A percentile compares a stretch with the other conserved stretches of the same genome.
Conservation (phyloP, 2,797 vertebrate genomes). For the Acanthopagrus latus region DNA sequence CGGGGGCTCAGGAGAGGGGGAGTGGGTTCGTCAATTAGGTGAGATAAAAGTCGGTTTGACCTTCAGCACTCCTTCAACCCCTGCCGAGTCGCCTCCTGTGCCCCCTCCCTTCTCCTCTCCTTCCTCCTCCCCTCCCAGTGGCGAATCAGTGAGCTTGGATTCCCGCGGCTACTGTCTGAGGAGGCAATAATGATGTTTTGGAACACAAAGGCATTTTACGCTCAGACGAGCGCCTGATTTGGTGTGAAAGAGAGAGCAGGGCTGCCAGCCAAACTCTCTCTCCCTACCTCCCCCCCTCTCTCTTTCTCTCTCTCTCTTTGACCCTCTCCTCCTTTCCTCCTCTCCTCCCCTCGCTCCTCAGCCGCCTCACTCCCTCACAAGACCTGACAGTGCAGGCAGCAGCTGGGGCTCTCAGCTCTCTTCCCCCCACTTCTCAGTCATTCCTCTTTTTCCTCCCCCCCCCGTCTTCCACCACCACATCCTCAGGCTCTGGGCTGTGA, state of each 20-base stretch:
- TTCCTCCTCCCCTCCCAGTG: conserved; percentile 75
- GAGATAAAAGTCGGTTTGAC: conserved; percentile 98
- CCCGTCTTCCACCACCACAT: conserved; percentile 62
- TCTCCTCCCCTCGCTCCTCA: conserved; percentile 64
- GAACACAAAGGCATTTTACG: conserved; percentile 88
- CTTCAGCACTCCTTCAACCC: conserved; percentile 92
- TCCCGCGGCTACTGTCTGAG: conserved; percentile 85
- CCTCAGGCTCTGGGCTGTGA: conserved; percentile 87
- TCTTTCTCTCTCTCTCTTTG: conserved; percentile 56
- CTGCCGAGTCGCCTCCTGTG: conserved; percentile 81
- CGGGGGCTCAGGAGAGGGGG: conserved; percentile 70
- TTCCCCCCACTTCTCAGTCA: conserved; percentile 55
- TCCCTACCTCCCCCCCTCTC: conserved; percentile 29
- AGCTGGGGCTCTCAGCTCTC: conserved; percentile 85
- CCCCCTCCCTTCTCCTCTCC: conserved; percentile 52
- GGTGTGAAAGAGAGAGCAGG: conserved; percentile 88
- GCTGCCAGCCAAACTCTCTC: conserved; percentile 86
- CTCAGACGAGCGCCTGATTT: conserved; percentile 90
- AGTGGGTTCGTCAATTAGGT: conserved; percentile 95
- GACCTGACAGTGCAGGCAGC: conserved; percentile 87
- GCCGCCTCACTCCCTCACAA: conserved; percentile 73
- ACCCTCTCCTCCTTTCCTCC: conserved; percentile 60
- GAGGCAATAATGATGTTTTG: conserved; percentile 89
- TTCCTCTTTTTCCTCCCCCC: conserved; percentile 61
- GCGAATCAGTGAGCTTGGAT: conserved; percentile 90